phyloP scores from a whole-genome alignment of 2,888 invertebrate genomes.

The Patella depressa region DNA sequence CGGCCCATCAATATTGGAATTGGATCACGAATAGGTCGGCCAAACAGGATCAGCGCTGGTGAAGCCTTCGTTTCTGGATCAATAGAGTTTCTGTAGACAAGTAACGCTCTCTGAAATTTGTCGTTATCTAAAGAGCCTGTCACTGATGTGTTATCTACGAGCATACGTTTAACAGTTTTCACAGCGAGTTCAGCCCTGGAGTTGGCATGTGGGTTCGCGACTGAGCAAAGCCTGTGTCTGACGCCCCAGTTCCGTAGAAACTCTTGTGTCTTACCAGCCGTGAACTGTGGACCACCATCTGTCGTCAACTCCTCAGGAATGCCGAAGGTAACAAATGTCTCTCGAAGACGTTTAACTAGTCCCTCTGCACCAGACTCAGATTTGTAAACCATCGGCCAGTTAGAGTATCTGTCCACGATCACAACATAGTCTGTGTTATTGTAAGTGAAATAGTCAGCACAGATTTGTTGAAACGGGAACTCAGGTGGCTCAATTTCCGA shows the following conservation, averaged over 20 bases:
- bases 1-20: no score
- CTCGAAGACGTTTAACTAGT: slow-evolving; percentile 31
- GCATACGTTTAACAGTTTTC: slow-evolving; percentile 39
- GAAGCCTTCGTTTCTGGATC: no score
- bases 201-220: slow-evolving; percentile 38
- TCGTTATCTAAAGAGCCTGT: slow-evolving; percentile 30
- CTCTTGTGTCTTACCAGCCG: slow-evolving; percentile 32
- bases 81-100: no score
- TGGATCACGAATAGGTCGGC: no score
- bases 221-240: slow-evolving; percentile 35
- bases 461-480: slow-evolving; percentile 39
- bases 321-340: slow-evolving; percentile 40
- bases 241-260: slow-evolving; percentile 40
- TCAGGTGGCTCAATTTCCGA: slow-evolving; percentile 27
- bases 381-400: slow-evolving; percentile 36
- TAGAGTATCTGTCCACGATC: slow-evolving; percentile 39
- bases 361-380: slow-evolving; percentile 34
- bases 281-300: slow-evolving; percentile 41
- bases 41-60: no score
- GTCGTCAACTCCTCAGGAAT: slow-evolving; percentile 37
- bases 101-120: no score
- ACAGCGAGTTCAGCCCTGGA: slow-evolving; percentile 39
- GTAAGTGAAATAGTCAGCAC: slow-evolving; percentile 33
- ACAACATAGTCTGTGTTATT: slow-evolving; percentile 38
- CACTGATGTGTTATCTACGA: slow-evolving; percentile 35